Percentiles rank a stretch among this genome's conserved stretches.
Evolutionary conservation across 2,888 invertebrate species (phyloP).

Genomic region (Lymantria monacha): DNA sequence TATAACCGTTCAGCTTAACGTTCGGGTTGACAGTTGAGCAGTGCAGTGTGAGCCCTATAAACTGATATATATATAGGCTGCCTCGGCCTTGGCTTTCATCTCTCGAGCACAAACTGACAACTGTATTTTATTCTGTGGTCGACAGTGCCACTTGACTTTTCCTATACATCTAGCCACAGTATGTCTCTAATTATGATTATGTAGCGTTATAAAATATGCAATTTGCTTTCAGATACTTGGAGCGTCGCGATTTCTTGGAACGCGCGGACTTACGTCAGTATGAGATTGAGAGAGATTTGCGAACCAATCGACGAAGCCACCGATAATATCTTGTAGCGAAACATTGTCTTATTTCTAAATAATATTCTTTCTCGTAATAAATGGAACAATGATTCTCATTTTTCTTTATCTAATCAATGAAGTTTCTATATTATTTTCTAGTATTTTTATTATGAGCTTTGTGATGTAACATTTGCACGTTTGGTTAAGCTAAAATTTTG

Average conservation of each 20-base stretch:
- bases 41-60: too few relatives aligned
- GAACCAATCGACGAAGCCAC: constrained; percentile 85
- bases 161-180: too few relatives aligned
- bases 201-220: constrained; percentile 6
- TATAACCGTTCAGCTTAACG: too few relatives aligned
- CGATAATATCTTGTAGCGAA: constrained; percentile 53
- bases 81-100: too few relatives aligned
- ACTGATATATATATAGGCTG: too few relatives aligned
- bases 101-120: too few relatives aligned
- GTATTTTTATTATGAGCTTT: not conserved
- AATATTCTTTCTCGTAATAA: constrained; percentile 12
- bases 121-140: too few relatives aligned
- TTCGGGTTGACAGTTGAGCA: too few relatives aligned
- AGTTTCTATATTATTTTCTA: not conserved
- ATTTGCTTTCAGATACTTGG: constrained; percentile 87
- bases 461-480: too few relatives aligned
- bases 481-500: too few relatives aligned
- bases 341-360: not conserved
- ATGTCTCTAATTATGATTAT: not conserved
- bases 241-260: constrained; percentile 94
- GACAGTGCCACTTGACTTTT: too few relatives aligned
- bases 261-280: constrained; percentile 94
- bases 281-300: constrained; percentile 92
- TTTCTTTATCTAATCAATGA: not conserved
- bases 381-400: constrained; percentile 4